Evolutionary conservation across 2,888 invertebrate species (phyloP).

Genomic region (Polia nebulosa): DNA sequence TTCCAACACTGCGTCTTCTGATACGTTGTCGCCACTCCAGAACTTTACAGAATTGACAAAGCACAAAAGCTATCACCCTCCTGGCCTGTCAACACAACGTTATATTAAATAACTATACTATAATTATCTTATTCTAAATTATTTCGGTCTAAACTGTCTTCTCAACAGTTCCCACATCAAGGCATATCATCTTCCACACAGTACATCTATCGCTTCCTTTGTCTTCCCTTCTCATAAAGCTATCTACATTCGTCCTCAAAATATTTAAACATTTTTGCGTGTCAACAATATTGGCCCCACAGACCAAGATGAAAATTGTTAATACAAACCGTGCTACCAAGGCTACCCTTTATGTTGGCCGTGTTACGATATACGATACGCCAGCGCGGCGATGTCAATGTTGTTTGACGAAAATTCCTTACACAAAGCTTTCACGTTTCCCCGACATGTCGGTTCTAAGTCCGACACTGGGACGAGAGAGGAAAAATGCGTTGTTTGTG

Average conservation of each 20-base stretch:
- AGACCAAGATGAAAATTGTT: conserved; percentile 10
- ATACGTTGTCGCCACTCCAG: no score
- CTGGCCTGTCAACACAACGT: no score
- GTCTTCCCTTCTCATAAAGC: background rate
- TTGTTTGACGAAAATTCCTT: conserved; percentile 56
- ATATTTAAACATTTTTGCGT: background rate
- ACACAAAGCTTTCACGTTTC: conserved; percentile 54
- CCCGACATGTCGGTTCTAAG: conserved; percentile 42
- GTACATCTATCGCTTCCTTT: no score
- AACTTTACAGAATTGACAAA: no score
- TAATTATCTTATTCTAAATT: no score
- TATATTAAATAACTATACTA: no score
- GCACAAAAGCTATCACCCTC: no score
- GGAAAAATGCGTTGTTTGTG: conserved; percentile 50
- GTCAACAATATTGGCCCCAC: conserved; percentile 21
- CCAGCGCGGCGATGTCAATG: conserved; percentile 40
- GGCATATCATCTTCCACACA: background rate
- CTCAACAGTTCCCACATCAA: background rate
- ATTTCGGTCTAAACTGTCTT: no score
- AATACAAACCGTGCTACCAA: conserved; percentile 22
- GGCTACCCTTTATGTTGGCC: conserved; percentile 36
- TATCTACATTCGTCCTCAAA: background rate
- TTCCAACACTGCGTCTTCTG: no score
- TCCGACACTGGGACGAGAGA: conserved; percentile 25
- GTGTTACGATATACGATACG: conserved; percentile 39